These are phyloP conservation scores for Jacana jacana DNA, from an alignment of 2,113 vertebrate species.

Conservation along the genomic window DNA sequence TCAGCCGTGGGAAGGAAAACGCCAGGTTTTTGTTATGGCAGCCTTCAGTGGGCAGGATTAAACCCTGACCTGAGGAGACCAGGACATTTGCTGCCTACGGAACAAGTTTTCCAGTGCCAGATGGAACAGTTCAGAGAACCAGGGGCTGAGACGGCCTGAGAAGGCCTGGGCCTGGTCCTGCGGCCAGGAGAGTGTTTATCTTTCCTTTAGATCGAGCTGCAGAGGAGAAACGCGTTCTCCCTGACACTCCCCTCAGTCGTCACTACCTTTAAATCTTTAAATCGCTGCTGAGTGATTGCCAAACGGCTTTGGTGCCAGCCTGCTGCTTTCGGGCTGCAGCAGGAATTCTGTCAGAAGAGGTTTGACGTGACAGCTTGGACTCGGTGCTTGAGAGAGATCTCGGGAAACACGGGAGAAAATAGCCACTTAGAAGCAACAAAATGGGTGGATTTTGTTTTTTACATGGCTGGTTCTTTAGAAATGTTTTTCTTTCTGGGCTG, in stretches of 20 bases:
- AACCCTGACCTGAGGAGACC: not conserved
- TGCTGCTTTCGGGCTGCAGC: not conserved
- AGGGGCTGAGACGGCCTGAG: not conserved
- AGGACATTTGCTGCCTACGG: not conserved
- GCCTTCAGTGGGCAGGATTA: not conserved
- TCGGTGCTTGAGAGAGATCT: not conserved
- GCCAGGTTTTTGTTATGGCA: not conserved
- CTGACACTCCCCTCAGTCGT: not conserved
- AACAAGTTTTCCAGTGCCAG: not conserved
- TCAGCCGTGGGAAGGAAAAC: not conserved
- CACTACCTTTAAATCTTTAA: not conserved
- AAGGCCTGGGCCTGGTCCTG: not conserved
- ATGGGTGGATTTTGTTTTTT: not conserved
- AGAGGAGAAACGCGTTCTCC: not conserved
- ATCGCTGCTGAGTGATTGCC: not conserved
- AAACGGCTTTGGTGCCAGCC: not conserved
- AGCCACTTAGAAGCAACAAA: not conserved
- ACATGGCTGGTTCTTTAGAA: not conserved
- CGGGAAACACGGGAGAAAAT: not conserved
- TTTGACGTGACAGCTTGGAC: not conserved
- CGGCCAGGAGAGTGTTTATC: not conserved
- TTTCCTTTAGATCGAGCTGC: not conserved
- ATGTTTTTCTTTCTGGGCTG: not conserved
- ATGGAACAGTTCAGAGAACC: not conserved
- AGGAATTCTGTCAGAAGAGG: not conserved